Percentiles rank a stretch among this genome's conserved stretches.
Conservation (phyloP, 2,888 invertebrate species). For the Eupithecia tripunctaria region DNA sequence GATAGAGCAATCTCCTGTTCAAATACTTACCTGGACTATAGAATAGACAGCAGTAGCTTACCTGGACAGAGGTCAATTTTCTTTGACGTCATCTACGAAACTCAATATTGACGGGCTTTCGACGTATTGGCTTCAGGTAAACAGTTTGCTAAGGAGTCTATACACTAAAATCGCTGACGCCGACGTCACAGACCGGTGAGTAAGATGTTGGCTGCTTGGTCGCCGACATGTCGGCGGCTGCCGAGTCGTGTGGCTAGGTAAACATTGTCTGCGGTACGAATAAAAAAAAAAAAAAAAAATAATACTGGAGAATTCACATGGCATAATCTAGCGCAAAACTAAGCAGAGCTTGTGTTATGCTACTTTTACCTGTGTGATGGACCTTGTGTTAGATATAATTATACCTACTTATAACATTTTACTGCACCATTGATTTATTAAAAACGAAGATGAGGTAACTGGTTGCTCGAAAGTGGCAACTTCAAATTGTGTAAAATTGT, state of each 20-base stretch:
- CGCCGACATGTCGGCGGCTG: background rate
- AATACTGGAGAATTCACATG: too few species aligned
- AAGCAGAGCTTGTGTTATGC: too few species aligned
- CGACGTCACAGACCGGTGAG: background rate
- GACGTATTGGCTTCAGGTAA: background rate
- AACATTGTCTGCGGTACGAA: background rate
- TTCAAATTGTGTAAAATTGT: too few species aligned
- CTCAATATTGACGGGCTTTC: constrained; percentile 7
- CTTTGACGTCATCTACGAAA: constrained; percentile 17
- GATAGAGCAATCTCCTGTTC: constrained; percentile 27
- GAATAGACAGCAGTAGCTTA: background rate
- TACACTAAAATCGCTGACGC: background rate
- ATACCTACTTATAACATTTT: too few species aligned
- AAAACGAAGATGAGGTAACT: too few species aligned
- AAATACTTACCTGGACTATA: constrained; percentile 20
- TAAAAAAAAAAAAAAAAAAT: too few species aligned
- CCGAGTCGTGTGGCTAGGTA: background rate
- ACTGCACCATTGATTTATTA: too few species aligned
- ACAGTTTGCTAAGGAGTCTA: background rate
- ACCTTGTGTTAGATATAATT: too few species aligned
- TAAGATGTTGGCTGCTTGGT: background rate
- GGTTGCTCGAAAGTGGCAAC: too few species aligned
- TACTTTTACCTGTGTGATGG: too few species aligned
- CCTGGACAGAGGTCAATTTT: constrained; percentile 20
- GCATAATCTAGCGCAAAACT: too few species aligned